Conservation (phyloP, 2,113 vertebrate genomes). For the Felis chaus region DNA sequence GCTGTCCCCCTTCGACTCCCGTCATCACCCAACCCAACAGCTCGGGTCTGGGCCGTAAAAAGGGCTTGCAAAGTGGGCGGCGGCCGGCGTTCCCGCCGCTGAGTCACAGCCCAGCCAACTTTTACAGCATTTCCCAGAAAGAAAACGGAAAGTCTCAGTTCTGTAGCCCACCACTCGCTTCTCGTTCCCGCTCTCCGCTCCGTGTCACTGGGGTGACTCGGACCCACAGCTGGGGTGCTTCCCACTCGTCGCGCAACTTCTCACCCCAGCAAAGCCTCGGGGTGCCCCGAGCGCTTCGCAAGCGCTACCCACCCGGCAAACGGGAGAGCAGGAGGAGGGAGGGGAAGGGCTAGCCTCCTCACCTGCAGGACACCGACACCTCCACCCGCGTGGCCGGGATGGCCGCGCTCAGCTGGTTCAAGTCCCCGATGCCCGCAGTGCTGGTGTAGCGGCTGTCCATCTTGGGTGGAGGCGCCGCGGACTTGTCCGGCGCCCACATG, state of each 20-base stretch:
- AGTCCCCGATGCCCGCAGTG: constrained; percentile 90
- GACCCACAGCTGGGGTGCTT: background rate
- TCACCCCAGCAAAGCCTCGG: background rate
- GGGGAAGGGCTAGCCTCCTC: constrained; percentile 76
- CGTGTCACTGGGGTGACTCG: background rate
- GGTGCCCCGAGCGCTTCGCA: background rate
- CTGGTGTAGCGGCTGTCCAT: constrained; percentile 78
- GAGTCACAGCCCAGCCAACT: constrained; percentile 68
- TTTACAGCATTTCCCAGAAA: constrained; percentile 52
- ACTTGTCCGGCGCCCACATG: constrained; percentile 38
- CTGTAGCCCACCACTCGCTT: background rate
- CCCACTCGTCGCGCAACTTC: background rate
- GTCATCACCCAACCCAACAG: background rate
- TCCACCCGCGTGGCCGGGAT: constrained; percentile 98
- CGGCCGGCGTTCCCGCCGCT: constrained; percentile 25
- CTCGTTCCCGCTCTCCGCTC: background rate
- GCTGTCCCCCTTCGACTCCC: background rate
- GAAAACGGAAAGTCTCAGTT: background rate
- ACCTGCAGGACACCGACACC: constrained; percentile 96
- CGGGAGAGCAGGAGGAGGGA: background rate
- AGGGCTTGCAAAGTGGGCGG: background rate
- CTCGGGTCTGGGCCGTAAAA: background rate
- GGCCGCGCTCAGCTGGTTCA: constrained; percentile 92
- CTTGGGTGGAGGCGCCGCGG: background rate
- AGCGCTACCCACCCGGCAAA: background rate